Base-by-base conservation (phyloP, 2,113 vertebrate species). In the Amblyopsis rosae region DNA sequence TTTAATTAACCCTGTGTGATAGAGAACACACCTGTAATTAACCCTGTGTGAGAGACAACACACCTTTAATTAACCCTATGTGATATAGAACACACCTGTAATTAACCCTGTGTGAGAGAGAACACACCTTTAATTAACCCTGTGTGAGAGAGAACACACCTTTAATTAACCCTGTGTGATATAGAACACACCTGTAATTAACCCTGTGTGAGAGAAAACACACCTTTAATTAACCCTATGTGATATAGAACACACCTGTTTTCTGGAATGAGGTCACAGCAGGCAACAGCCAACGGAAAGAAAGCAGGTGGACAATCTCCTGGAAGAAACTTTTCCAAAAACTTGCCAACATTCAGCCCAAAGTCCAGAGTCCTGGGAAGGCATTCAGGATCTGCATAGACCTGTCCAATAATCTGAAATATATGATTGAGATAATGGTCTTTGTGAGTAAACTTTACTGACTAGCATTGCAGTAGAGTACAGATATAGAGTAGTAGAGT, bases 281-380 rank as follows among this genome's bases (percentile, higher is more conserved):
- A 98, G 84, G 95, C 93, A 73, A 95, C 94, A 46, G 96, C 94
- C 89, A 99, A 85, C 2, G 97, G 95, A 83, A 96, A 98, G 87
- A 99, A 99, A 64, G 94, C 94, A 56, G 95, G 92, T 46, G 97
- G 96, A 78, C 96, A 96, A 80, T 98, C 96, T 49, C 94, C 92
- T 55, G 96, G 96, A 65, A 98, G 95, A 86, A 99, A 99, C 84
- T 98, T 98, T 84, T 99, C 95, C 88, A 95, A 94, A 89, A 98
- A 99, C 77, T 96, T 94, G 59, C 89, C 94, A 76, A 99, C 95
- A 16, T 98, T 97, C 78, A 99, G 93, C 72, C 97, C 97, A 75
- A 96, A 99, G 87, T 98, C 96, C 85, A 95, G 87, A 75, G 94
- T 96, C 79, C 97, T 95, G 60, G 97, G 97, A 59, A 99, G 93